Base-by-base conservation (phyloP, 2,888 invertebrate genomes). In the Melinaea menophilus region DNA sequence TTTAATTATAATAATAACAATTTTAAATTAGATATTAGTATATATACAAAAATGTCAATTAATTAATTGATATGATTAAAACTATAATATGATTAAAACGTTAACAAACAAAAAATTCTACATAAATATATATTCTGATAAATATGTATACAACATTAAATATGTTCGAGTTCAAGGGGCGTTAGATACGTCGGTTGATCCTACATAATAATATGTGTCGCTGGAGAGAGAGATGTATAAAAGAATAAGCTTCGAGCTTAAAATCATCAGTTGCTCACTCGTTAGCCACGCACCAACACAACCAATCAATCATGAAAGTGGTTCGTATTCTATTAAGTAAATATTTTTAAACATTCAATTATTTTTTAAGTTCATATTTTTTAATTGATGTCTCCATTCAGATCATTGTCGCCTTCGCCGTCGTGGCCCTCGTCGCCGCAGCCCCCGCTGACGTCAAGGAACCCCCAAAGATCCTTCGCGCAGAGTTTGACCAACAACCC, bases 191-290 rank as follows among this genome's bases (percentile, higher is more conserved):
- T 7, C 22, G 46, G 31, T 41, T 41, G 41, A 41, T 41, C 11
- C 41, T 31, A 31, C 51, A 31, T 9, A 22, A 31, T 51, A 3
- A 12, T 13, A 22, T 51, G 31, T 31, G 77, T 75, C 69, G 70
- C 71, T 75, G 78, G 76, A 70, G 72, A 72, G 78, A 80, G 83
- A 84, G 85, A 84, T 85, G 85, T 89, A 89, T 90, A 89, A 84
- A 89, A 89, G 87, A 85, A 78, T 82, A 78, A 73, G 81, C 73
- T 72, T 72, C 76, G 70, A 75, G 64, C 72, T 73, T 68, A 75
- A 71, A 69, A 69, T 74, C 80, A 88, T 86, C 89, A 90, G 86
- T 88, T 80, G 85, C 80, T 79, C 80, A 79, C 79, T 79, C 79
- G 82, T 69, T 75, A 78, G 76, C 82, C 72, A 75, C 78, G 75